Base-by-base conservation (phyloP, 2,888 invertebrate genomes). In the Oxyteleia sp. region DNA sequence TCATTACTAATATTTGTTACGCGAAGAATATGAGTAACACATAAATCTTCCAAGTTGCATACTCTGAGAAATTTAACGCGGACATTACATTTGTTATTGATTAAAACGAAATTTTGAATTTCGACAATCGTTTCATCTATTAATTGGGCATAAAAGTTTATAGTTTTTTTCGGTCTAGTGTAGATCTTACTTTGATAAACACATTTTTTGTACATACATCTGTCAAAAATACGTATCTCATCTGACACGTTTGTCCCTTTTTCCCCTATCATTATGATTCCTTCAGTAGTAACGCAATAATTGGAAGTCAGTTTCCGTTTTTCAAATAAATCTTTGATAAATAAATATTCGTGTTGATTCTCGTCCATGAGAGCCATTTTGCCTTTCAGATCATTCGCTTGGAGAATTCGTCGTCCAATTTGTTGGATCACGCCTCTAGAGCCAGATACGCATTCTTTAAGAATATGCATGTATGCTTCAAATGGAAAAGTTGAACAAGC, bases 371-470 rank as follows among this genome's bases (percentile, higher is more conserved):
- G 2, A 13, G 51, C 7, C 13, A 51, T 23, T 23, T 32, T 15
- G 38, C 11, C 61, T 13, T 55, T 41, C 15, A 76, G 57, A 11
- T 16, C 32, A 20, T 57, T 63, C 5, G 7, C 15, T 23, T 75
- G 75, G 8, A 82, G 29, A 45, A 45, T 43, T 23, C 35, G 20
- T n/a, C 53, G 38, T 1, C 43, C 68, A 15, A 78, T 78, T 57
- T 76, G 76, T 47, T 41, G 23, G 1, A 63, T 38, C 11, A 82
- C 69, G 7, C 61, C 79, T 66, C 66, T 85, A 1, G 84, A 53
- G 13, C 85, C 81, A 0, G 35, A 45, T 13, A 75, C 51, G 20
- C 66, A 53, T 11, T 63, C 23, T 64, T 85, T 85, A 8, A 78
- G 32, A 23, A 69, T 29, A 16, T 41, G 45, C 38, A 84, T 85